Conservation (phyloP, 2,113 vertebrate species). For the Zonotrichia leucophrys region DNA sequence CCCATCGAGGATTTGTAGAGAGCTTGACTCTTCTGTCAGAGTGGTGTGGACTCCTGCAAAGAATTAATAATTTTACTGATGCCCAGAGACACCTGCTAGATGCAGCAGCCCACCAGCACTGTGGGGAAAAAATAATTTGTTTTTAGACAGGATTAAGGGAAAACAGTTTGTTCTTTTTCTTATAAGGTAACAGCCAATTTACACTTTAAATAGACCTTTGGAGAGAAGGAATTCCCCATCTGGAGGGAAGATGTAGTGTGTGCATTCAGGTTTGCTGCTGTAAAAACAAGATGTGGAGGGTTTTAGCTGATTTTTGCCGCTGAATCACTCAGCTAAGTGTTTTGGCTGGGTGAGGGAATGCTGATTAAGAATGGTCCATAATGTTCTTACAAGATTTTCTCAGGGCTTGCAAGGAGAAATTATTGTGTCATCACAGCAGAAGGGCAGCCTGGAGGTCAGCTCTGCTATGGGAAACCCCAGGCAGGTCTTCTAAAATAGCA, state of each 20-base stretch:
- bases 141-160: not conserved
- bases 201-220: not conserved
- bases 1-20: not conserved
- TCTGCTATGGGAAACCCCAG: not conserved
- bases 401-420: not conserved
- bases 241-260: not conserved
- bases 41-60: not conserved
- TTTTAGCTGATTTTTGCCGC: not conserved
- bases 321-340: not conserved
- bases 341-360: not conserved
- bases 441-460: not conserved
- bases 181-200: not conserved
- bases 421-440: not conserved
- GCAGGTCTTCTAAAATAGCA: not conserved
- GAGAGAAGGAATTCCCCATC: not conserved
- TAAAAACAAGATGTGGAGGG: not conserved
- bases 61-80: not conserved
- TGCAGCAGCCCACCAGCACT: not conserved
- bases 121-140: rapidly evolving
- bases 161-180: not conserved
- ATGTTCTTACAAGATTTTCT: not conserved
- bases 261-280: not conserved
- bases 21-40: not conserved
- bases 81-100: not conserved
- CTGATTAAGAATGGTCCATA: not conserved